Evolutionary conservation across 2,113 vertebrate species (phyloP).

Genomic region (Leucoraja erinaceus): DNA sequence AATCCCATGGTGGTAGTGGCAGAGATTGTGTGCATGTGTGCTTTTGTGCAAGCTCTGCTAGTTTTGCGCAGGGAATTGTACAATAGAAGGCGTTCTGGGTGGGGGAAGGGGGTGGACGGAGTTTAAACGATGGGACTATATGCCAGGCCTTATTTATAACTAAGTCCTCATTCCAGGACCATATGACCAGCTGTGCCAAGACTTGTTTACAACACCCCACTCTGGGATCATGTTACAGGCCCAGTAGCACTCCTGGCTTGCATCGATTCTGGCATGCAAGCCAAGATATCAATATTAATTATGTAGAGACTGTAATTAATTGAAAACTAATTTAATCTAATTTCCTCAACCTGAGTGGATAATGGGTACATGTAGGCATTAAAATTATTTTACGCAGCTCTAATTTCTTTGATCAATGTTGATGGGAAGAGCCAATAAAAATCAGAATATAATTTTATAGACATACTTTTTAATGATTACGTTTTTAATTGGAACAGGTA

Average conservation of each 20-base stretch:
- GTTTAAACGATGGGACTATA: not conserved
- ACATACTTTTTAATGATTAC: conserved; percentile 2
- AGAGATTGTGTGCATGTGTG: not conserved
- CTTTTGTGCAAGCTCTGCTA: not conserved
- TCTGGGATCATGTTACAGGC: conserved; percentile 24
- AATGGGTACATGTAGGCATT: not conserved
- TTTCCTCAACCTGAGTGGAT: conserved; percentile 20
- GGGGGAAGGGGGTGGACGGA: not conserved
- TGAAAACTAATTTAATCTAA: conserved; percentile 35
- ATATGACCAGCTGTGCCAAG: conserved; percentile 31
- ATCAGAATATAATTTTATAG: conserved; percentile 2
- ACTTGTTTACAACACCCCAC: conserved; percentile 34
- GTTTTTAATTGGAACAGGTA: conserved; percentile 9
- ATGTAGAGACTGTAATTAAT: conserved; percentile 37
- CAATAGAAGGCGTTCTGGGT: not conserved
- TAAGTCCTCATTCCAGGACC: conserved; percentile 12
- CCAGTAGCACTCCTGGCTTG: conserved; percentile 33
- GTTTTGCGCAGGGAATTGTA: not conserved
- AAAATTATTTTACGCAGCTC: conserved; percentile 19
- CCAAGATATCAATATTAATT: conserved; percentile 37
- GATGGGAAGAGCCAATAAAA: conserved; percentile 21
- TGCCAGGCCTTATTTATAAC: conserved; percentile 18
- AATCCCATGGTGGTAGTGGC: not conserved
- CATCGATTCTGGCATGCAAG: conserved; percentile 33
- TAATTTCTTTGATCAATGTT: conserved; percentile 15